Conservation (phyloP, 2,888 invertebrate genomes). For the Drosophila pseudotakahashii region DNA sequence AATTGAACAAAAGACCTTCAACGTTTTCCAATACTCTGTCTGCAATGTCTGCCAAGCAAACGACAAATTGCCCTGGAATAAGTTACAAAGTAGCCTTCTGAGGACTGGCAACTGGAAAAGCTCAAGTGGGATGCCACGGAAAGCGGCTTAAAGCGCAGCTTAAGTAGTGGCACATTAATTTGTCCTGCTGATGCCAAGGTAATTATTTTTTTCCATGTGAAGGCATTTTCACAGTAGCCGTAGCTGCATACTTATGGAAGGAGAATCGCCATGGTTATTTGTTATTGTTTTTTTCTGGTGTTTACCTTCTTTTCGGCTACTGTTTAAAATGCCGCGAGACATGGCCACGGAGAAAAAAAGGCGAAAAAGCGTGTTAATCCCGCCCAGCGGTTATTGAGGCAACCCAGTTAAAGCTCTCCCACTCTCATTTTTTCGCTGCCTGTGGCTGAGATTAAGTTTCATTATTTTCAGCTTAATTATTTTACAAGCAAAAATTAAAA, state of each 20-base stretch:
- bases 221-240: constrained; percentile 15
- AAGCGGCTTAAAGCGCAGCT: constrained; percentile 9
- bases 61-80: background rate
- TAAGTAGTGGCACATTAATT: constrained; percentile 23
- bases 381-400: constrained; percentile 69
- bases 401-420: constrained; percentile 62
- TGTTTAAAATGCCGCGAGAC: constrained; percentile 34
- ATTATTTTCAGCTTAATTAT: constrained; percentile 75
- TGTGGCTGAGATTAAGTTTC: constrained; percentile 63
- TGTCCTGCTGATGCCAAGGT: constrained; percentile 18
- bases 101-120: background rate
- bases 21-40: background rate
- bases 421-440: constrained; percentile 30
- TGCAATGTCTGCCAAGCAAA: background rate
- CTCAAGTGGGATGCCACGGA: background rate
- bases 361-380: constrained; percentile 63
- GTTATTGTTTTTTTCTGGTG: constrained; percentile 13
- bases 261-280: constrained; percentile 23
- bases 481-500: constrained; percentile 60
- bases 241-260: constrained; percentile 6
- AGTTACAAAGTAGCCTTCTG: background rate
- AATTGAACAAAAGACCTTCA: no score
- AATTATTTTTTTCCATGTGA: constrained; percentile 23
- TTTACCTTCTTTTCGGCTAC: constrained; percentile 36
- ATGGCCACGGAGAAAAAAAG: constrained; percentile 5